Evolutionary conservation across 1,140 invertebrate genomes (phyloP), one percentile per base, ranked within the genome.

Genomic region (Odontomachus brunneus): DNA sequence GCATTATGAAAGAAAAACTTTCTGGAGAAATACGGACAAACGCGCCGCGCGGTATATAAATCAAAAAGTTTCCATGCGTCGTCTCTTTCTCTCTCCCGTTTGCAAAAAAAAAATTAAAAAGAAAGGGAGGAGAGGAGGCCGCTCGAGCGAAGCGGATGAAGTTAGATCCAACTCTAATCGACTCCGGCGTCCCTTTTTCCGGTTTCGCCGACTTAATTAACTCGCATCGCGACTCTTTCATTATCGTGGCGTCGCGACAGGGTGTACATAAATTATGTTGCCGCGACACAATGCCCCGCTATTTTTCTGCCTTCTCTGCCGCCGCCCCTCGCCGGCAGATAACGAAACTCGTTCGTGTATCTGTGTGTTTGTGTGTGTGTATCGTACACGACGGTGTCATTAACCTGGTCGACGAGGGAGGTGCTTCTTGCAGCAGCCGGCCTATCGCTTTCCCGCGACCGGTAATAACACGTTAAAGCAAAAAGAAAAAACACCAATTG

Each of bases 251-350:
- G 81, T 67, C 71, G 59, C 26, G 81, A 84, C 89, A 82, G 71
- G 51, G 74, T 85, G 76, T 87, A 81, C 85, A 89, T 90, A 89
- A 89, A 90, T 90, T 90, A 89, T 84, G 71, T 83, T 84, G 74
- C 33, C 69, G 53, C 86, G 74, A 87, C 86, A 87, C 86, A 74
- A 81, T 84, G 67, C 67, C 12, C 48, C 81, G 55, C 71, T 44
- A 88, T 84, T 83, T 88, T 88, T 89, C 53, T 69, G 66, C 38
- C 67, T 60, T 59, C 55, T 7, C 14, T 33, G 29, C 59, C 44
- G 49, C 49, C 44, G 60, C 9, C 38, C 38, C 9, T 11, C 38
- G 38, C 66, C 74, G 67, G 44, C 73, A 5, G 22, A 63, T 19
- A 38, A 15, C 14, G 29, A 67, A 53, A 55, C 33, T 60, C 19